A percentile compares a stretch with the other conserved stretches of the same genome.
phyloP scores from a whole-genome alignment of 2,888 invertebrate genomes.

The Phytoseiulus persimilis region DNA sequence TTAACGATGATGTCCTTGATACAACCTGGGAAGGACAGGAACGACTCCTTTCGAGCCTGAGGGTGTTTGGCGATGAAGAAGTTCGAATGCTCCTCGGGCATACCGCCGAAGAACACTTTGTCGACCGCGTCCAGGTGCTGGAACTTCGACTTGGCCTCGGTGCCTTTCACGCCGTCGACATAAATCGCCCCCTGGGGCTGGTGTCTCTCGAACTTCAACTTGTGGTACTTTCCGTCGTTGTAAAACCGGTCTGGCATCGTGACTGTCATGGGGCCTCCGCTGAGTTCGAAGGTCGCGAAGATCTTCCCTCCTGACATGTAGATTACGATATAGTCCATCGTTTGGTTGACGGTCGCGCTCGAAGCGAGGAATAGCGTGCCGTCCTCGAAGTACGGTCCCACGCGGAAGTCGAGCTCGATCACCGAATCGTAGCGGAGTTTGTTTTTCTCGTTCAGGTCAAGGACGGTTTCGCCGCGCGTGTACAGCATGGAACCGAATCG shows the following conservation, averaged over 20 bases:
- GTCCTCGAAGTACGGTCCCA: constrained; percentile 18
- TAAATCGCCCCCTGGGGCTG: not conserved
- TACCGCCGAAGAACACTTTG: constrained; percentile 23
- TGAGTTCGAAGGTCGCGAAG: not conserved
- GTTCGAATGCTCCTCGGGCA: not conserved
- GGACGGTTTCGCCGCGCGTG: not conserved
- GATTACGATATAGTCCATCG: constrained; percentile 11
- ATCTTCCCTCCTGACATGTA: not conserved
- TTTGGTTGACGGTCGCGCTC: not conserved
- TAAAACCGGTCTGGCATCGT: not conserved
- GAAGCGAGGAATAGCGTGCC: constrained; percentile 30
- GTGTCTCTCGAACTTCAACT: constrained; percentile 19
- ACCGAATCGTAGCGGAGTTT: constrained; percentile 20
- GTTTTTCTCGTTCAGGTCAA: not conserved
- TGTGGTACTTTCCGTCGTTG: constrained; percentile 29
- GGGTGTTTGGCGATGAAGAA: not conserved
- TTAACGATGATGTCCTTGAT: constrained; percentile 20
- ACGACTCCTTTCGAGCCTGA: not conserved
- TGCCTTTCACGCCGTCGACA: not conserved
- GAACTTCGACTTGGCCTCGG: not conserved
- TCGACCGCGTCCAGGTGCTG: constrained; percentile 6
- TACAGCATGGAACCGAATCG: constrained; percentile 12
- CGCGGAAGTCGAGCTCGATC: constrained; percentile 11
- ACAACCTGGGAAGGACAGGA: constrained; percentile 17
- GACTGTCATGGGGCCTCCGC: not conserved